Conservation (phyloP, 2,797 vertebrate genomes). For the Rhynchonycteris naso region DNA sequence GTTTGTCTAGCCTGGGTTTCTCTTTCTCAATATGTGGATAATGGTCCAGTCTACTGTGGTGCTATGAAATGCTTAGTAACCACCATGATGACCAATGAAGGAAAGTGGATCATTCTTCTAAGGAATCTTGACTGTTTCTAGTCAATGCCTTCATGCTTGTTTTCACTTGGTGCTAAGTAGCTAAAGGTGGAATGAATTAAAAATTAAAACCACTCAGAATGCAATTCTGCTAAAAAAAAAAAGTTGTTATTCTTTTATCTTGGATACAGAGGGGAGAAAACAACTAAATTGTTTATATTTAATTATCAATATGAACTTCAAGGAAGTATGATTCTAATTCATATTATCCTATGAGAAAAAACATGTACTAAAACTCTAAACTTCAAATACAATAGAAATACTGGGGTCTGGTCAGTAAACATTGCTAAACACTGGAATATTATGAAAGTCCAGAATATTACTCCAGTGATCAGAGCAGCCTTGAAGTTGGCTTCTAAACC, state of each 20-base stretch:
- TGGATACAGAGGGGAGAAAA: neutral
- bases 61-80: neutral
- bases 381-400: conserved; percentile 36
- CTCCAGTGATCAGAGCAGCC: conserved; percentile 37
- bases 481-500: conserved; percentile 61
- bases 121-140: neutral
- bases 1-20: neutral
- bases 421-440: neutral
- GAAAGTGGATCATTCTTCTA: neutral
- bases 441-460: neutral
- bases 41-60: neutral
- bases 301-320: conserved; percentile 59
- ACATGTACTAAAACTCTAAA: conserved; percentile 42
- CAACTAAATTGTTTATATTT: neutral
- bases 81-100: neutral
- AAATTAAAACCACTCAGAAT: neutral
- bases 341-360: conserved; percentile 55
- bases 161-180: neutral
- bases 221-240: neutral
- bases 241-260: neutral
- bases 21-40: neutral
- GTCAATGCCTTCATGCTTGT: neutral
- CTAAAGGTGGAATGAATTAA: neutral
- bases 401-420: neutral
- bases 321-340: conserved; percentile 46